Evolutionary conservation across 2,797 vertebrate genomes (phyloP).

Genomic region (Sebastes nivosus): DNA sequence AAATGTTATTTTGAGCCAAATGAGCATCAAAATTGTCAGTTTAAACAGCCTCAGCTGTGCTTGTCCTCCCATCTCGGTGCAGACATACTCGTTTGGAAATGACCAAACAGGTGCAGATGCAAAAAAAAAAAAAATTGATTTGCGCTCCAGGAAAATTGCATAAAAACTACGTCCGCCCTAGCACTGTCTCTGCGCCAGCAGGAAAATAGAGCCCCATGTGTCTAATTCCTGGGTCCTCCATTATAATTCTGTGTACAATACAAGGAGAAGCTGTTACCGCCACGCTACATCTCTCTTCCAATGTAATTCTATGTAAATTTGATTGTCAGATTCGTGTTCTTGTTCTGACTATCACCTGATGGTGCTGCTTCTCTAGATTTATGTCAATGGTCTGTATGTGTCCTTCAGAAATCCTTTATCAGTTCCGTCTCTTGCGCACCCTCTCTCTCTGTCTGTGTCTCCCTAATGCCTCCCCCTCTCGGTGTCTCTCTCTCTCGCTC

Average conservation of each 20-base stretch:
- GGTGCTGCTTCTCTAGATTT: background rate
- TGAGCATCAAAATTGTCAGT: background rate
- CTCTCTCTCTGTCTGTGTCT: background rate
- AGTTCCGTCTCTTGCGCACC: background rate
- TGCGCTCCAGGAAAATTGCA: background rate
- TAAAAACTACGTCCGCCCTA: too few species aligned
- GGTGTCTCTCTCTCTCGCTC: background rate
- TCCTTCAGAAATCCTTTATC: slow-evolving; percentile 16
- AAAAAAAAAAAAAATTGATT: background rate
- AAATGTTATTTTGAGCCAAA: background rate
- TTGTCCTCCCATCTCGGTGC: background rate
- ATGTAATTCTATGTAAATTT: background rate
- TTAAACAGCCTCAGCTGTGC: background rate
- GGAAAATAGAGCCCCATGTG: background rate
- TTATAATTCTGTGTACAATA: background rate
- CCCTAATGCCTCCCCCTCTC: background rate
- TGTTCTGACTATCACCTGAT: background rate
- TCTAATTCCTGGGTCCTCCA: background rate
- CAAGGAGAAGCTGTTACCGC: background rate
- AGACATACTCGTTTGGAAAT: background rate
- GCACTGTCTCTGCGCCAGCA: background rate
- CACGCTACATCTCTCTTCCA: too few species aligned
- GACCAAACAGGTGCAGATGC: background rate
- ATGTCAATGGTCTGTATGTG: background rate
- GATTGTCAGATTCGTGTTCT: background rate